Evolutionary conservation across 2,113 vertebrate genomes (phyloP).

Genomic region (Hyperoodon ampullatus): DNA sequence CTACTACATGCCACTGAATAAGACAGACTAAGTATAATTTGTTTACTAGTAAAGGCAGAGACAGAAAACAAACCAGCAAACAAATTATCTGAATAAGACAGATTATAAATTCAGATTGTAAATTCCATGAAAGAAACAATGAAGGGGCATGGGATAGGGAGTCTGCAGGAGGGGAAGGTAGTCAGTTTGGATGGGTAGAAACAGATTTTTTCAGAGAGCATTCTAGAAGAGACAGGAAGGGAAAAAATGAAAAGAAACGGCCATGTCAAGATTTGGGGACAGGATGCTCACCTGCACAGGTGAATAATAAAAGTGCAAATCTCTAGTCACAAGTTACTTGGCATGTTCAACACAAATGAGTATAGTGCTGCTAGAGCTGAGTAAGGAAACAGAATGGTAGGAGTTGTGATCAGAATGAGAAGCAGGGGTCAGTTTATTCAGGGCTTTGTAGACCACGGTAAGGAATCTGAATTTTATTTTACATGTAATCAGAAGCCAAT

Average conservation of each 20-base stretch:
- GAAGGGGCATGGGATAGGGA: neutral
- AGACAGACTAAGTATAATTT: neutral
- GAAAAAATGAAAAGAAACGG: neutral
- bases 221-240: neutral
- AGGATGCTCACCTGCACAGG: neutral
- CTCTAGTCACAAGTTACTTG: neutral
- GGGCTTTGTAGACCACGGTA: neutral
- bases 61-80: constrained; percentile 16
- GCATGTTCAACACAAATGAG: neutral
- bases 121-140: constrained; percentile 33
- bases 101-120: neutral
- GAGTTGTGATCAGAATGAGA: constrained; percentile 1
- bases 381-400: neutral
- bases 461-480: constrained; percentile 26
- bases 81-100: neutral
- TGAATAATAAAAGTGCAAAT: neutral
- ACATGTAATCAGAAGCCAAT: neutral
- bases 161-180: neutral
- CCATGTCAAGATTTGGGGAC: neutral
- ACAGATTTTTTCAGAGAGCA: neutral
- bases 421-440: neutral
- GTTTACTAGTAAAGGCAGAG: neutral
- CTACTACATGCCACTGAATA: neutral
- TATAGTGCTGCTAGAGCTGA: neutral
- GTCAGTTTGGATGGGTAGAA: neutral